phyloP scores from a whole-genome alignment of 2,888 invertebrate species.

The Parnassius apollo region DNA sequence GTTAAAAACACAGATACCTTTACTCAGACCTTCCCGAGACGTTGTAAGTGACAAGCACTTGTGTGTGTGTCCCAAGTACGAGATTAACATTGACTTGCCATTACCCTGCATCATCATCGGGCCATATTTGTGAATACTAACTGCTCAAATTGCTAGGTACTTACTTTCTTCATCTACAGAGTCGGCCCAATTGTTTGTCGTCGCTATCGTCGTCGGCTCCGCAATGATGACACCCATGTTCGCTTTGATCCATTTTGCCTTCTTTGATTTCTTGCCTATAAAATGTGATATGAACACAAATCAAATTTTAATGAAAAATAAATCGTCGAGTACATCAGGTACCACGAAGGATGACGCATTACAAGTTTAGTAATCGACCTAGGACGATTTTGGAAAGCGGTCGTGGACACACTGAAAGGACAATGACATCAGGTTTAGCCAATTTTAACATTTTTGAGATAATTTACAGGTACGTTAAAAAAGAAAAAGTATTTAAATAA shows the following conservation, averaged over 20 bases:
- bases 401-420: slow-evolving; percentile 52
- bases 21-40: slow-evolving; percentile 92
- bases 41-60: slow-evolving; percentile 81
- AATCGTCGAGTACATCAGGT: slow-evolving; percentile 38
- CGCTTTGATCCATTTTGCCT: slow-evolving; percentile 91
- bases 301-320: slow-evolving; percentile 32
- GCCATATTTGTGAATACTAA: slow-evolving; percentile 31
- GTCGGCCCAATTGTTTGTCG: slow-evolving; percentile 88
- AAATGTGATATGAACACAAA: slow-evolving; percentile 33
- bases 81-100: slow-evolving; percentile 86
- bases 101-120: slow-evolving; percentile 75
- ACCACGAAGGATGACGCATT: slow-evolving; percentile 70
- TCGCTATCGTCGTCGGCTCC: slow-evolving; percentile 82
- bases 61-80: slow-evolving; percentile 86
- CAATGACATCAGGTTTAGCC: slow-evolving; percentile 41
- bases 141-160: slow-evolving; percentile 35
- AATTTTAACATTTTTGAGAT: slow-evolving; percentile 35
- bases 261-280: slow-evolving; percentile 92
- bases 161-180: slow-evolving; percentile 91
- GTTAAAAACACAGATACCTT: slow-evolving; percentile 74
- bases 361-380: slow-evolving; percentile 62
- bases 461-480: slow-evolving; percentile 33
- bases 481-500: slow-evolving; percentile 41
- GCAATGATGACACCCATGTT: slow-evolving; percentile 91
- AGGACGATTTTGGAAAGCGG: slow-evolving; percentile 70